These are phyloP conservation scores for Aporophyla nigra DNA, from an alignment of 2,888 invertebrate genomes.

Conservation along the genomic window DNA sequence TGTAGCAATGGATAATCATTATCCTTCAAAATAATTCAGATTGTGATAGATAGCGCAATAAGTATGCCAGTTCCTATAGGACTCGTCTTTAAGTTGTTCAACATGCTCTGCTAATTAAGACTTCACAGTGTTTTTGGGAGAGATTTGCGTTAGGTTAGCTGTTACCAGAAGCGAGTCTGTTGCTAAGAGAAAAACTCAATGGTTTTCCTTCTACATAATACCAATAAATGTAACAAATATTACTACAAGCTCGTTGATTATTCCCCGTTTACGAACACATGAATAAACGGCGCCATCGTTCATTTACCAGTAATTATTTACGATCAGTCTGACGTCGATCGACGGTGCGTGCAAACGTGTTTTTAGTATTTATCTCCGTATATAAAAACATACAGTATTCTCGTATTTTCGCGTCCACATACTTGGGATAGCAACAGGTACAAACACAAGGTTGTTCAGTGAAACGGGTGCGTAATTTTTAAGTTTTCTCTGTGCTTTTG, in stretches of 20 bases:
- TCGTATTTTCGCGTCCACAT: slow-evolving; percentile 54
- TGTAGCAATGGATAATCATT: no score
- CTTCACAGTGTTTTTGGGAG: background rate
- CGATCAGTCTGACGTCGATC: slow-evolving; percentile 50
- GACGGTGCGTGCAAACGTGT: slow-evolving; percentile 65
- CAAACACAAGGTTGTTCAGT: slow-evolving; percentile 30
- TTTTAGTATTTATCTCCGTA: slow-evolving; percentile 50
- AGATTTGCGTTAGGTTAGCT: background rate
- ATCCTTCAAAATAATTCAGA: no score
- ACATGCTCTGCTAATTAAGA: background rate
- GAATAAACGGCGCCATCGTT: slow-evolving; percentile 60
- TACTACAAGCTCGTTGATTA: slow-evolving; percentile 42
- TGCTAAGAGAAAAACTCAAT: background rate
- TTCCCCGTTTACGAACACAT: slow-evolving; percentile 47
- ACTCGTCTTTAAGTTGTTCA: background rate
- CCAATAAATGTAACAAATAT: slow-evolving; percentile 22
- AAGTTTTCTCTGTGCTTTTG: slow-evolving; percentile 8
- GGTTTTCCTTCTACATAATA: slow-evolving; percentile 31
- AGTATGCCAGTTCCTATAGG: no score
- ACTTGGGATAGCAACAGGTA: slow-evolving; percentile 60
- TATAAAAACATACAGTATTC: slow-evolving; percentile 59
- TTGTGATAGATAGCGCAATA: no score
- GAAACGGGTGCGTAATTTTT: slow-evolving; percentile 22
- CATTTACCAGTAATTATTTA: slow-evolving; percentile 64
- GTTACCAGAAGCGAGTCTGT: background rate